Percentiles rank a stretch among this genome's conserved stretches.
These are phyloP conservation scores for Apaloderma vittatum DNA, from an alignment of 2,113 vertebrate species.

Conservation along the genomic window DNA sequence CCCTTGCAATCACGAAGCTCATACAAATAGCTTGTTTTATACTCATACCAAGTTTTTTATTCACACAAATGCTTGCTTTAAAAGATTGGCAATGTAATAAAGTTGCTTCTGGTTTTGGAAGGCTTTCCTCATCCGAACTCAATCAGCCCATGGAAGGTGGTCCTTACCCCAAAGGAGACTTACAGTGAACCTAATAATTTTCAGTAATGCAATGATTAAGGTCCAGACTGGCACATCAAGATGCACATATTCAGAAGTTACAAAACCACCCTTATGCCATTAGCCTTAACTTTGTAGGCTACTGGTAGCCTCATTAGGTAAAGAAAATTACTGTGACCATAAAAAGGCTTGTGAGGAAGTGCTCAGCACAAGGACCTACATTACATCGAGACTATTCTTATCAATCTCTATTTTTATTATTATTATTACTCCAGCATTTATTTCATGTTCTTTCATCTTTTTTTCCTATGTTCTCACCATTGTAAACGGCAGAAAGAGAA, in stretches of 20 bases:
- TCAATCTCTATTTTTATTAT: background rate
- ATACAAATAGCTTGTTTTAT: background rate
- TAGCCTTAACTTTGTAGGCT: background rate
- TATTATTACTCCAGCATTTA: background rate
- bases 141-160: background rate
- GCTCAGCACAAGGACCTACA: background rate
- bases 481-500: background rate
- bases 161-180: background rate
- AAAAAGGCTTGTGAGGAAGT: background rate
- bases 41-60: background rate
- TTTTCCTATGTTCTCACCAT: background rate
- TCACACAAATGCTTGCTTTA: background rate
- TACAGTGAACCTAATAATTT: background rate
- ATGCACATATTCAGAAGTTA: background rate
- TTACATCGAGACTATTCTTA: background rate
- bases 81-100: background rate
- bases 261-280: background rate
- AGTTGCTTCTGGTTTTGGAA: background rate
- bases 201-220: background rate
- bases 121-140: background rate
- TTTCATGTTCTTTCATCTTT: conserved; percentile 15
- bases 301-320: background rate
- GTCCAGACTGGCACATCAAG: background rate
- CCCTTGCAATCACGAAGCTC: background rate
- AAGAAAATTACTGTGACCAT: background rate